A percentile compares a stretch with the other conserved stretches of the same genome.
phyloP scores from a whole-genome alignment of 2,113 vertebrate species.

The Synodontis membranacea region DNA sequence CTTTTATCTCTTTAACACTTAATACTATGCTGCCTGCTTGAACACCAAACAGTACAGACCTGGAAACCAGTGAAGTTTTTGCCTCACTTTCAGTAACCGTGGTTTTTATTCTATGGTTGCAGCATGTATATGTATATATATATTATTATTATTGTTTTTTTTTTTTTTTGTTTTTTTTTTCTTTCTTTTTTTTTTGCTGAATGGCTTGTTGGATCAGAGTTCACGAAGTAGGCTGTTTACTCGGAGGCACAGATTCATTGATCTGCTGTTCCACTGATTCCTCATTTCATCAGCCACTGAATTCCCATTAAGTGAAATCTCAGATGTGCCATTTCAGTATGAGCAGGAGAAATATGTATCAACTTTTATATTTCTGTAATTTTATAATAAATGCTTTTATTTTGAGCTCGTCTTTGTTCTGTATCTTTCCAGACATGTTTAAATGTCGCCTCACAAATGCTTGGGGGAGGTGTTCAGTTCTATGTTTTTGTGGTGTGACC shows the following conservation, averaged over 20 bases:
- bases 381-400: constrained; percentile 60
- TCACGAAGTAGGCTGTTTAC: constrained; percentile 3
- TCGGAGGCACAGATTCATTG: not conserved
- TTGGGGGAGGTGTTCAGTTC: not conserved
- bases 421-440: not conserved
- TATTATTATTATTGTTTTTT: too few species aligned
- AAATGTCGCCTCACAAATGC: not conserved
- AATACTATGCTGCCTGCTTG: not conserved
- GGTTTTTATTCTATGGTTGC: not conserved
- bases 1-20: not conserved
- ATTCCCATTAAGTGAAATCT: constrained; percentile 18
- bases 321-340: constrained; percentile 46
- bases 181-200: not conserved
- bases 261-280: constrained; percentile 10
- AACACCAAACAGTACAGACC: constrained; percentile 18
- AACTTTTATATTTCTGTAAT: constrained; percentile 49
- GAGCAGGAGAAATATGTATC: constrained; percentile 39
- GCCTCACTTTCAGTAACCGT: not conserved
- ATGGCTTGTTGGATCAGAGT: not conserved
- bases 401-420: constrained; percentile 29
- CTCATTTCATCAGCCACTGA: constrained; percentile 31
- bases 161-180: not conserved
- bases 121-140: not conserved
- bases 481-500: not conserved
- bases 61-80: not conserved